Percentiles rank a stretch among this genome's conserved stretches.
Conservation (phyloP, 2,888 invertebrate genomes). For the Spodoptera picta region DNA sequence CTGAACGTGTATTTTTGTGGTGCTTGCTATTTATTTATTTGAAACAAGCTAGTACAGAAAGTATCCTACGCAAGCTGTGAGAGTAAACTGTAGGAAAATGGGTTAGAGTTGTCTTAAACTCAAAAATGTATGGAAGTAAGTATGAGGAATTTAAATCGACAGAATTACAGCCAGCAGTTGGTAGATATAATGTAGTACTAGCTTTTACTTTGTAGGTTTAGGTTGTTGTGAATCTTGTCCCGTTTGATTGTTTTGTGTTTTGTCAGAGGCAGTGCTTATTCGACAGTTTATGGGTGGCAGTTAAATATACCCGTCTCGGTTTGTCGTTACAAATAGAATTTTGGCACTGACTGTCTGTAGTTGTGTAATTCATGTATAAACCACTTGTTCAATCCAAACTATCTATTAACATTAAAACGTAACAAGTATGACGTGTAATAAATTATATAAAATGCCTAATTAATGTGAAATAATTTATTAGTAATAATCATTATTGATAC, state of each 20-base stretch:
- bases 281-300: conserved; percentile 87
- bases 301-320: conserved; percentile 88
- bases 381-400: conserved; percentile 82
- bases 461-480: conserved; percentile 25
- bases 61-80: conserved; percentile 29
- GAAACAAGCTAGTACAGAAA: conserved; percentile 17
- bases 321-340: conserved; percentile 88
- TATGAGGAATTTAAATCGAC: conserved; percentile 5
- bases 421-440: conserved; percentile 58
- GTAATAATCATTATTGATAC: conserved; percentile 17
- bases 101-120: conserved; percentile 27
- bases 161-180: conserved; percentile 7
- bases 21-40: conserved; percentile 27
- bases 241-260: conserved; percentile 60
- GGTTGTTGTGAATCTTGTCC: conserved; percentile 24
- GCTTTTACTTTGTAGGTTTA: conserved; percentile 13
- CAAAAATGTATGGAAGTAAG: conserved; percentile 7
- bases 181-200: background rate
- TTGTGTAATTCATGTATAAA: conserved; percentile 87
- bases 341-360: conserved; percentile 87
- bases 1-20: conserved; percentile 20
- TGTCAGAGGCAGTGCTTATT: conserved; percentile 80
- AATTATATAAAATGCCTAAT: conserved; percentile 47
- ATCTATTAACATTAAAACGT: conserved; percentile 72
- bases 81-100: conserved; percentile 36